These are phyloP conservation scores for Prunella himalayana DNA, from an alignment of 2,113 vertebrate species.

Conservation along the genomic window DNA sequence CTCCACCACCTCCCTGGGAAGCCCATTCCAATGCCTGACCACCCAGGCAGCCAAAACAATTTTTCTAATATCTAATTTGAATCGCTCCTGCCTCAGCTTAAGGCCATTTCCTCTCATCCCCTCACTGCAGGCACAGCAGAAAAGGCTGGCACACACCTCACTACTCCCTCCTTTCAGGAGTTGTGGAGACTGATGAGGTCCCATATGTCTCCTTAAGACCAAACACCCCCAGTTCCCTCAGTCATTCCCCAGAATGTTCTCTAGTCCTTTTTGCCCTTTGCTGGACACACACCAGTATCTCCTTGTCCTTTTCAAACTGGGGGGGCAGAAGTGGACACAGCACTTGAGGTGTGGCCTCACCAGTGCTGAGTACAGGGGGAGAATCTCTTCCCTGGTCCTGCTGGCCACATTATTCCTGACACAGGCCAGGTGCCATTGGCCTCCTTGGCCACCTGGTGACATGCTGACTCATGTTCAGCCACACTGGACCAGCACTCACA, in stretches of 20 bases:
- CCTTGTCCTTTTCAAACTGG: not conserved
- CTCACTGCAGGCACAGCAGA: not conserved
- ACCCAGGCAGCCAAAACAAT: not conserved
- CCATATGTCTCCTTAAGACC: no score
- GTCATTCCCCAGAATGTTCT: not conserved
- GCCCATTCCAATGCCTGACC: not conserved
- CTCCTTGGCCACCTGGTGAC: not conserved
- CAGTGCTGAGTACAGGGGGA: accelerated
- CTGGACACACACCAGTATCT: not conserved
- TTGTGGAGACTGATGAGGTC: not conserved
- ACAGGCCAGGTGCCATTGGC: not conserved
- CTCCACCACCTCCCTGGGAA: not conserved
- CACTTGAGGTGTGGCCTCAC: accelerated
- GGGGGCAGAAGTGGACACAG: accelerated
- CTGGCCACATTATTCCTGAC: not conserved
- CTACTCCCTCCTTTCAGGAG: no score
- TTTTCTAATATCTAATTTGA: not conserved
- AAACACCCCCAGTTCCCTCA: not conserved
- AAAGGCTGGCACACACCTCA: not conserved
- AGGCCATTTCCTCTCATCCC: not conserved
- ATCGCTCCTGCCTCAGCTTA: not conserved
- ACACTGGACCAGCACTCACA: not conserved
- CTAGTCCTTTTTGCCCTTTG: not conserved
- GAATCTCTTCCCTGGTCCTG: not conserved
- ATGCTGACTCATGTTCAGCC: not conserved